These are phyloP conservation scores for Lucifuga dentata DNA, from an alignment of 2,113 vertebrate species.

Conservation along the genomic window DNA sequence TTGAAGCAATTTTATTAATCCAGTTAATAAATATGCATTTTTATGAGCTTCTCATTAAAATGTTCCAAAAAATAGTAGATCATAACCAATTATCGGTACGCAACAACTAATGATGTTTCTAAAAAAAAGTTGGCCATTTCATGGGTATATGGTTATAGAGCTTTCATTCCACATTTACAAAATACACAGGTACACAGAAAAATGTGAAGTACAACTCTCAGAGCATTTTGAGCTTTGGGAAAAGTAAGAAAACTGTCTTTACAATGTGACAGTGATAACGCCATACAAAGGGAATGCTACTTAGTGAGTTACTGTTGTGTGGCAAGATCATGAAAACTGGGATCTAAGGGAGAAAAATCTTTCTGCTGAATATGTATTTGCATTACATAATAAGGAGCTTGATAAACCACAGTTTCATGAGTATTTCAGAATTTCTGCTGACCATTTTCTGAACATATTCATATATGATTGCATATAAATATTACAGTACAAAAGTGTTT, in stretches of 20 bases:
- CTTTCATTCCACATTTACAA: conserved; percentile 47
- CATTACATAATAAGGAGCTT: conserved; percentile 29
- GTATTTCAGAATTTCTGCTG: conserved; percentile 9
- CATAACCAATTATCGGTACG: conserved; percentile 27
- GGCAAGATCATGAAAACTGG: not conserved
- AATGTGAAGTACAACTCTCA: conserved; percentile 25
- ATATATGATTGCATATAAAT: conserved; percentile 52
- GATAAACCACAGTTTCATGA: conserved; percentile 31
- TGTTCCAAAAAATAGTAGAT: conserved; percentile 41
- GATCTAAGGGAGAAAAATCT: conserved; percentile 8
- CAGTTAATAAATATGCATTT: conserved; percentile 76
- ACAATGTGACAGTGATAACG: conserved; percentile 27
- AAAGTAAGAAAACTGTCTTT: conserved; percentile 41
- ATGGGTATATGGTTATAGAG: conserved; percentile 11
- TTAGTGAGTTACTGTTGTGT: too few species aligned
- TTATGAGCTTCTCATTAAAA: conserved; percentile 50
- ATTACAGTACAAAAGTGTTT: conserved; percentile 62
- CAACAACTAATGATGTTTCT: conserved; percentile 22
- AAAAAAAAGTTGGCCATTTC: conserved; percentile 38
- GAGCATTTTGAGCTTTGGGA: conserved; percentile 48
- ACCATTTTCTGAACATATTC: conserved; percentile 17
- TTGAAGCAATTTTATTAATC: conserved; percentile 64
- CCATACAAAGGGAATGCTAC: conserved; percentile 35
- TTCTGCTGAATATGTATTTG: conserved; percentile 2
- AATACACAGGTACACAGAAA: conserved; percentile 8